These are phyloP conservation scores for Chunga burmeisteri DNA, from an alignment of 2,113 vertebrate species.

Conservation along the genomic window DNA sequence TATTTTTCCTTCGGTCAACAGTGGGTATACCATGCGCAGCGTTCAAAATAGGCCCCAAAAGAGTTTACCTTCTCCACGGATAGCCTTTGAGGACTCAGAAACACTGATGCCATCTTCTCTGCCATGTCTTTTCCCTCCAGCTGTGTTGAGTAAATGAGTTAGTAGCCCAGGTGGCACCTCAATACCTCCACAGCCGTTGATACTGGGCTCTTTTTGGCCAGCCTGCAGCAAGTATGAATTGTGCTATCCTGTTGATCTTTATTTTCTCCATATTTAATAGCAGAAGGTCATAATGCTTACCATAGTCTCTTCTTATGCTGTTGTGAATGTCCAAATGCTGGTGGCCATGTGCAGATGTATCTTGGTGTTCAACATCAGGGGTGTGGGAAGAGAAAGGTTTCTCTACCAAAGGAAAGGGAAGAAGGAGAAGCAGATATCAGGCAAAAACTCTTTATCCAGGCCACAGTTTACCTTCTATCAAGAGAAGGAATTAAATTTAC, in stretches of 20 bases:
- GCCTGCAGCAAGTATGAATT: neutral
- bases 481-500: neutral
- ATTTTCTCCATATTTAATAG: neutral
- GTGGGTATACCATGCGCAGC: neutral
- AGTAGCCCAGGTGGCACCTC: neutral
- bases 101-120: neutral
- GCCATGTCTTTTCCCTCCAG: neutral
- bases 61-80: neutral
- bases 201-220: neutral
- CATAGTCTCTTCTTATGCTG: neutral
- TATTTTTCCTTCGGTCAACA: neutral
- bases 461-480: neutral
- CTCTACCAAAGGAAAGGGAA: neutral
- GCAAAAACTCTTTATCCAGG: neutral
- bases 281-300: neutral
- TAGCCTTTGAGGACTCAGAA: neutral
- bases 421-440: neutral
- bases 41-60: neutral
- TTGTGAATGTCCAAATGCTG: neutral
- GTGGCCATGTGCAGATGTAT: neutral
- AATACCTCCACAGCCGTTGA: neutral
- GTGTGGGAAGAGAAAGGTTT: neutral
- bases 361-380: neutral
- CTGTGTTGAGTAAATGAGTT: neutral
- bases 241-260: neutral